Conservation (phyloP, 1,140 invertebrate species). For the Drosophila melanica region DNA sequence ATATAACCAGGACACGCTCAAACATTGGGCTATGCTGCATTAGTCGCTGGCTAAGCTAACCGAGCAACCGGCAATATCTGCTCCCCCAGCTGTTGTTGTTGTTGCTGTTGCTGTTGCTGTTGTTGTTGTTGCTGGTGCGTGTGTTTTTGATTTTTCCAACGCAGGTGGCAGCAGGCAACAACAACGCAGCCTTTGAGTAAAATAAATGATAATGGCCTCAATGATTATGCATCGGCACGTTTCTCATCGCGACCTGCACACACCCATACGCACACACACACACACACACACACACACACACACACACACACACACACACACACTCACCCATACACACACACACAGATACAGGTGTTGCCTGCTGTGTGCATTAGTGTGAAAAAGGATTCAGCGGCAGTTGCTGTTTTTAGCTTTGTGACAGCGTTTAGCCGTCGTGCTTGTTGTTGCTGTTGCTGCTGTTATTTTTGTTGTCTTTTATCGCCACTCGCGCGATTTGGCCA, state of each 20-base stretch:
- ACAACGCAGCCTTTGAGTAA: conserved; percentile 74
- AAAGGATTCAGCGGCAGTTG: conserved; percentile 61
- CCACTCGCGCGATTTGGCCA: conserved; percentile 70
- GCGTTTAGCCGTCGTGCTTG: conserved; percentile 35
- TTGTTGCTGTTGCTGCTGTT: conserved; percentile 26
- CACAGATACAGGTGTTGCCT: conserved; percentile 14
- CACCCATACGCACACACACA: conserved; percentile 46
- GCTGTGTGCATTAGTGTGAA: conserved; percentile 25
- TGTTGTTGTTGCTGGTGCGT: conserved; percentile 54
- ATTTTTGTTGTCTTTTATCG: conserved; percentile 55
- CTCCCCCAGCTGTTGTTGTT: conserved; percentile 18
- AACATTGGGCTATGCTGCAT: conserved; percentile 11
- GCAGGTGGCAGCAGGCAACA: conserved; percentile 49
- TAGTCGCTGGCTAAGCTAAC: conserved; percentile 33
- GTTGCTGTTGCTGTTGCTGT: conserved; percentile 21
- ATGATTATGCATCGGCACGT: conserved; percentile 82
- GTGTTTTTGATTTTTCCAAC: conserved; percentile 71
- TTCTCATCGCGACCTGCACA: conserved; percentile 70
- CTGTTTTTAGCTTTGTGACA: conserved; percentile 48
- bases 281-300: conserved; percentile 25
- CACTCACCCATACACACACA: not conserved
- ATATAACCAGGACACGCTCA: not conserved
- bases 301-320: conserved; percentile 21
- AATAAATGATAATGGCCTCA: conserved; percentile 81
- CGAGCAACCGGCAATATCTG: conserved; percentile 18